Evolutionary conservation across 2,113 vertebrate genomes (phyloP), one percentile per base, ranked within the genome.

Genomic region (Origma solitaria): DNA sequence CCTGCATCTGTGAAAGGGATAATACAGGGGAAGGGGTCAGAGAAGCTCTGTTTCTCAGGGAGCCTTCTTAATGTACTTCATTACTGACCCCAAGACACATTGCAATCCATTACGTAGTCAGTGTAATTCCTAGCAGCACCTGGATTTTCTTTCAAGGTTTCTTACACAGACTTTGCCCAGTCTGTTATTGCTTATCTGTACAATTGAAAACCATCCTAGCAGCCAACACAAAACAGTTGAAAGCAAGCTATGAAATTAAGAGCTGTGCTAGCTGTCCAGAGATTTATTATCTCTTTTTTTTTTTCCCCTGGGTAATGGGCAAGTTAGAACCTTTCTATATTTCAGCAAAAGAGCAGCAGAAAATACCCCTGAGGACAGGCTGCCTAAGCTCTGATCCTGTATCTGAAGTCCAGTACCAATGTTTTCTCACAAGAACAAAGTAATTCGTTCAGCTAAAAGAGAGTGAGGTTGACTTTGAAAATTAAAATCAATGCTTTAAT

Each of bases 401-500:
- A 81, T 94, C 85, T 90, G 71, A 94, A 88, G 90, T 93, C 92
- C 88, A 84, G 92, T 71, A 94, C 66, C 85, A 86, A 2, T 94
- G 90, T 76, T 92, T 91, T 90, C 91, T 76, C 72, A 84, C 60
- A 75, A 86, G 82, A 94, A 95, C 92, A 91, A 92, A 81, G 72
- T 94, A 90, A 95, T 96, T 86, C 80, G 58, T 97, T 94, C 90
- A 65, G 64, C 69, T 96, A 84, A 95, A 93, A 92, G 76, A 86
- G 86, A 92, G 76, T 60, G 85, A 92, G 72, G 56, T 96, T 94
- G 92, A 96, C 94, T 97, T 86, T 86, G 90, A 92, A 95, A 96
- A 95, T 96, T 94, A 94, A 96, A 96, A 97, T 95, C 95, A 96
- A 90, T 96, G 88, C 57, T 88, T 96, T 96, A 90, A 94, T 94